phyloP scores from a whole-genome alignment of 2,113 vertebrate genomes.

The Cervus canadensis region DNA sequence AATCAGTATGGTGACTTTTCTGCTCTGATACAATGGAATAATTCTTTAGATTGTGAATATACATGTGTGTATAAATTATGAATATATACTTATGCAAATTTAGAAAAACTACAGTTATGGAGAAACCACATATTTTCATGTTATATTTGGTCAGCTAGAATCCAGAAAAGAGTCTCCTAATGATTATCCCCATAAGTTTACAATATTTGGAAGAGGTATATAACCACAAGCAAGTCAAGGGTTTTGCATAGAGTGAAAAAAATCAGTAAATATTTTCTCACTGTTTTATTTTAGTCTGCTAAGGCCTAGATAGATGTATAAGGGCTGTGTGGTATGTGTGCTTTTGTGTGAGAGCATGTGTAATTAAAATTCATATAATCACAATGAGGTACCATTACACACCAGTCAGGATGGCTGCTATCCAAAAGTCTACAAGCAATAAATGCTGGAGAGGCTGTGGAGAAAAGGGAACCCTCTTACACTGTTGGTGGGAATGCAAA shows the following conservation, averaged over 20 bases:
- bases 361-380: neutral
- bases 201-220: neutral
- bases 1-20: neutral
- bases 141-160: neutral
- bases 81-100: neutral
- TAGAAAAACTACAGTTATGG: neutral
- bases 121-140: neutral
- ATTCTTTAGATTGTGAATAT: neutral
- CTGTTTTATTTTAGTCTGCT: neutral
- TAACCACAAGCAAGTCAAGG: neutral
- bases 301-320: neutral
- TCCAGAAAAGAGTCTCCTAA: neutral
- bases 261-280: neutral
- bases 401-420: too few relatives aligned
- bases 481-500: too few relatives aligned
- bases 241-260: conserved; percentile 12
- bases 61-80: neutral
- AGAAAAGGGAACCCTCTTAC: too few relatives aligned
- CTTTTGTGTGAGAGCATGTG: neutral
- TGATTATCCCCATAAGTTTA: neutral
- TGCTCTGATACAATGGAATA: neutral
- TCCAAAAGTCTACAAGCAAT: too few relatives aligned
- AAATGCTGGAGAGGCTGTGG: too few relatives aligned
- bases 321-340: neutral
- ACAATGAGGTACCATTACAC: neutral